These are phyloP conservation scores for Clarias gariepinus DNA, from an alignment of 2,113 vertebrate genomes.

Conservation along the genomic window DNA sequence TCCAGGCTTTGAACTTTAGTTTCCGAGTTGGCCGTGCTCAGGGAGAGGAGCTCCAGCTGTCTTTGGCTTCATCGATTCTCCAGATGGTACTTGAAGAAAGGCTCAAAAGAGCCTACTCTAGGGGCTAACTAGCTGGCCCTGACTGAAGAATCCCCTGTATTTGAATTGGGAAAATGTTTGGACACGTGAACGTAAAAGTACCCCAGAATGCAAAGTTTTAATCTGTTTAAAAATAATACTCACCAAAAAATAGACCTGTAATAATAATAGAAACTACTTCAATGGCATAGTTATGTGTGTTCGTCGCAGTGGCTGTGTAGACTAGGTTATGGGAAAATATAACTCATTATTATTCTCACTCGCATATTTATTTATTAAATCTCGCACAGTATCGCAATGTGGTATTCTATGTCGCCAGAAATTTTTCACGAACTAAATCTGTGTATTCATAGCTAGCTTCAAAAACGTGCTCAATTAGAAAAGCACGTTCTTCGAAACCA, in stretches of 20 bases:
- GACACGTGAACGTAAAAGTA: background rate
- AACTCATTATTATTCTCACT: too few species aligned
- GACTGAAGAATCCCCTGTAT: conserved; percentile 26
- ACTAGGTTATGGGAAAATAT: too few species aligned
- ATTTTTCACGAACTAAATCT: too few species aligned
- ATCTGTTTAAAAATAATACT: background rate
- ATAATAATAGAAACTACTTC: background rate
- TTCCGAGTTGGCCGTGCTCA: conserved; percentile 22
- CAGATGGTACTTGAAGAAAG: conserved; percentile 47
- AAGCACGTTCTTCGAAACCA: too few species aligned
- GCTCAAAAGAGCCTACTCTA: conserved; percentile 28
- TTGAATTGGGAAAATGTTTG: conserved; percentile 23
- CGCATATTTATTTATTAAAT: too few species aligned
- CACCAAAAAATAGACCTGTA: background rate
- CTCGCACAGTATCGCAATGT: too few species aligned
- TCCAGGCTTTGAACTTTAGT: conserved; percentile 53
- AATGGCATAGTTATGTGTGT: background rate
- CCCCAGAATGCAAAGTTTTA: background rate
- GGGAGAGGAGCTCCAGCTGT: conserved; percentile 46
- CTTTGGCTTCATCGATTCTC: conserved; percentile 50
- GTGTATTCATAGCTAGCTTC: too few species aligned
- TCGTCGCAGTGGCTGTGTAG: too few species aligned
- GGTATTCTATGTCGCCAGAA: too few species aligned
- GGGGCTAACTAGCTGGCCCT: conserved; percentile 20
- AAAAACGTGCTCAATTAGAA: too few species aligned